These are phyloP conservation scores for Hecatera dysodea DNA, from an alignment of 2,888 invertebrate genomes.

Conservation along the genomic window DNA sequence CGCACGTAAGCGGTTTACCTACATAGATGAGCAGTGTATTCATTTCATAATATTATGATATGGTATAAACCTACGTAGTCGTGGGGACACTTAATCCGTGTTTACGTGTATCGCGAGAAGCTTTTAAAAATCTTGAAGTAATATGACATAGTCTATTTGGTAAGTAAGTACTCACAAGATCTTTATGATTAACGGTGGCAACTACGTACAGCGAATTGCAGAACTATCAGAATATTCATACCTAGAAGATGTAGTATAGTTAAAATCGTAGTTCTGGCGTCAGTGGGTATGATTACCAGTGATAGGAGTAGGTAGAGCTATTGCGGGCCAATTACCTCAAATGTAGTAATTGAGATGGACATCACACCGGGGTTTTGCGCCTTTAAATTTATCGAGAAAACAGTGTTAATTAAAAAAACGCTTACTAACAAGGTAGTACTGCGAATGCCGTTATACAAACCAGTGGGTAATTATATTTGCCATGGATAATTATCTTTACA, in stretches of 20 bases:
- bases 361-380: no score
- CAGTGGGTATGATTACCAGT: no score
- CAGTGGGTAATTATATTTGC: neutral
- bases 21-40: conserved; percentile 17
- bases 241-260: neutral
- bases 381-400: no score
- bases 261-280: neutral
- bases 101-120: conserved; percentile 14
- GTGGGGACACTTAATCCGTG: conserved; percentile 23
- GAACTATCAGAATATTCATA: no score
- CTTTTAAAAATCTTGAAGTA: conserved; percentile 12
- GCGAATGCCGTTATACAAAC: no score
- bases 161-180: neutral
- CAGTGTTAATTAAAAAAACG: no score
- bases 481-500: neutral
- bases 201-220: neutral
- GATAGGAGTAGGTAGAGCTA: no score
- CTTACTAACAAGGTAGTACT: no score
- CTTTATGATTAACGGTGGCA: neutral
- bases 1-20: conserved; percentile 30
- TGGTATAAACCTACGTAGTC: conserved; percentile 5
- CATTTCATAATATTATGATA: neutral
- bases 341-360: no score
- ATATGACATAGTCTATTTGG: neutral
- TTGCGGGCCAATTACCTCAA: no score